A percentile compares a stretch with the other conserved stretches of the same genome.
These are phyloP conservation scores for Daubentonia madagascariensis DNA, from an alignment of 2,113 vertebrate genomes.

Conservation along the genomic window DNA sequence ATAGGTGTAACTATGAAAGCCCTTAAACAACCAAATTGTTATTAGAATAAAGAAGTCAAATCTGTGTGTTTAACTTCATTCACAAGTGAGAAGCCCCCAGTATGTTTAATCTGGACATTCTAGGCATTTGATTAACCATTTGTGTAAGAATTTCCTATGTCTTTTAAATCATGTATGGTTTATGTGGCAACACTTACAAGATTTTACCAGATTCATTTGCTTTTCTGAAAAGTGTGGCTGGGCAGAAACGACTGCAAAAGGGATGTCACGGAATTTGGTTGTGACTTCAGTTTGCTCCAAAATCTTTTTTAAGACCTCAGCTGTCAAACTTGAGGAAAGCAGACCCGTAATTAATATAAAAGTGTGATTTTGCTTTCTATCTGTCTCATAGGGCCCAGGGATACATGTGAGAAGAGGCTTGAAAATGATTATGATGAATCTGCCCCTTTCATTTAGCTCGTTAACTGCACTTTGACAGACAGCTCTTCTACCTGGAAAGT, in stretches of 20 bases:
- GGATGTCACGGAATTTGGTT: conserved; percentile 76
- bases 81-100: too few species aligned
- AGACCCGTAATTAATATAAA: conserved; percentile 66
- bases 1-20: background rate
- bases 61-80: conserved; percentile 37
- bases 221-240: conserved; percentile 72
- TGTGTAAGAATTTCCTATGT: conserved; percentile 64
- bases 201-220: conserved; percentile 81
- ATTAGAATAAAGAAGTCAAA: background rate
- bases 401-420: background rate
- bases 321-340: conserved; percentile 72
- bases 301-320: conserved; percentile 77
- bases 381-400: background rate
- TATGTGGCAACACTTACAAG: conserved; percentile 74
- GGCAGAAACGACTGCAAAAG: conserved; percentile 67
- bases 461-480: background rate
- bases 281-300: conserved; percentile 78
- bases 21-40: background rate
- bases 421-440: background rate
- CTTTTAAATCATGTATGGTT: conserved; percentile 78
- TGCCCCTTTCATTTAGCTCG: background rate
- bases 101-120: conserved; percentile 6
- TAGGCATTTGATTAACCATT: conserved; percentile 61
- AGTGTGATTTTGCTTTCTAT: background rate
- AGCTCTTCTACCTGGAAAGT: background rate